These are phyloP conservation scores for Phrynocephalus vlangalii DNA, from an alignment of 2,797 vertebrate species.

Conservation along the genomic window DNA sequence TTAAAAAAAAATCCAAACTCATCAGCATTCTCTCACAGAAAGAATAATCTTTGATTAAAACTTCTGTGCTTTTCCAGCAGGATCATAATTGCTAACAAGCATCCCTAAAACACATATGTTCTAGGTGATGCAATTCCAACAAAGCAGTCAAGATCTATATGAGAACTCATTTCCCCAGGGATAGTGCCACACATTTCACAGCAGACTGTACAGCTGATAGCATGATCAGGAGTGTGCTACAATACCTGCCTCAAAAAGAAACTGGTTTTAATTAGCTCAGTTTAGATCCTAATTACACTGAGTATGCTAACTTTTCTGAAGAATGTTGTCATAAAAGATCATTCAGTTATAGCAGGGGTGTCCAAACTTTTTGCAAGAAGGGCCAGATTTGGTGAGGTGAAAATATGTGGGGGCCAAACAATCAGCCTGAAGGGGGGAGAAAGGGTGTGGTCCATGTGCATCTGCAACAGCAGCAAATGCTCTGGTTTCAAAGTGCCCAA, in stretches of 20 bases:
- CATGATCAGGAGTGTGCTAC: neutral
- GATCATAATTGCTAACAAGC: neutral
- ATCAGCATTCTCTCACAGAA: neutral
- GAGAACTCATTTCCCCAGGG: neutral
- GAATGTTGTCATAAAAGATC: neutral
- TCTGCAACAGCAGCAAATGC: too few species aligned
- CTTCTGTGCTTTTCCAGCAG: neutral
- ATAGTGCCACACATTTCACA: neutral
- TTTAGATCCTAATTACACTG: neutral
- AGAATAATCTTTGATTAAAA: too few species aligned
- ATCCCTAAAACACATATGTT: neutral
- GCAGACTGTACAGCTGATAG: neutral
- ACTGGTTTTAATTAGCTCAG: neutral
- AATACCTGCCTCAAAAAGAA: neutral
- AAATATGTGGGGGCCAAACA: too few species aligned
- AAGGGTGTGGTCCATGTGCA: too few species aligned
- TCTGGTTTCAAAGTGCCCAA: too few species aligned
- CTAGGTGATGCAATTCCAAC: neutral
- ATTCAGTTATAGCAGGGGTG: too few species aligned
- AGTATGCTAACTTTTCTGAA: neutral
- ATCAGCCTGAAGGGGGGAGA: too few species aligned
- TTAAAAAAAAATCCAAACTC: neutral
- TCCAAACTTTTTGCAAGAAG: too few species aligned
- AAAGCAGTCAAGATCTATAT: neutral
- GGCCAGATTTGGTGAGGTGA: too few species aligned